Evolutionary conservation across 2,797 vertebrate species (phyloP).

Genomic region (Urosaurus nigricauda): DNA sequence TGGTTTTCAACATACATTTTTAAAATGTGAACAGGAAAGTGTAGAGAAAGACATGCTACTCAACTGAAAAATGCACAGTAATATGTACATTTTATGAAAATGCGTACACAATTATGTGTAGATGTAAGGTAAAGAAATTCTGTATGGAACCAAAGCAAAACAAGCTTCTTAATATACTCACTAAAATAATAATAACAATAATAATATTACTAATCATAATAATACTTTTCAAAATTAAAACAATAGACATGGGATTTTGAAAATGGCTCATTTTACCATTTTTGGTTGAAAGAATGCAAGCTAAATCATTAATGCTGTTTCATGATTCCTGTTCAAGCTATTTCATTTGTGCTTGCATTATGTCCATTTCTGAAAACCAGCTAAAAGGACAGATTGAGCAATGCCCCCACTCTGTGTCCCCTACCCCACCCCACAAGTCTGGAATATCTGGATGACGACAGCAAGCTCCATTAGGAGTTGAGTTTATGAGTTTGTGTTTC

Average conservation of each 20-base stretch:
- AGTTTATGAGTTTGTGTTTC: constrained; percentile 59
- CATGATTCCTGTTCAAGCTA: too few species aligned
- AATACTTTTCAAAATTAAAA: background rate
- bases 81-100: background rate
- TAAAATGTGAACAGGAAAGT: too few species aligned
- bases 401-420: constrained; percentile 44
- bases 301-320: background rate
- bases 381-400: constrained; percentile 41
- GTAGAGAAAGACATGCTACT: too few species aligned
- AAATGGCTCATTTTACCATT: background rate
- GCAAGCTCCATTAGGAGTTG: constrained; percentile 36
- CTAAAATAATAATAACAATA: too few species aligned
- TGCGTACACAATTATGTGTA: background rate
- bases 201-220: too few species aligned
- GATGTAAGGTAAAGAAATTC: background rate
- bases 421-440: accelerated
- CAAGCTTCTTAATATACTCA: background rate
- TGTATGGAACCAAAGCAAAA: background rate
- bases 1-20: too few species aligned
- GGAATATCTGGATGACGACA: constrained; percentile 59
- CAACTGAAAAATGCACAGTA: background rate
- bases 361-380: constrained; percentile 53
- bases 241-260: background rate
- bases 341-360: constrained; percentile 38
- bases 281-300: constrained; percentile 12